A percentile compares a stretch with the other conserved stretches of the same genome.
Evolutionary conservation across 2,113 vertebrate species (phyloP).

Genomic region (Genyomyrus donnyi): DNA sequence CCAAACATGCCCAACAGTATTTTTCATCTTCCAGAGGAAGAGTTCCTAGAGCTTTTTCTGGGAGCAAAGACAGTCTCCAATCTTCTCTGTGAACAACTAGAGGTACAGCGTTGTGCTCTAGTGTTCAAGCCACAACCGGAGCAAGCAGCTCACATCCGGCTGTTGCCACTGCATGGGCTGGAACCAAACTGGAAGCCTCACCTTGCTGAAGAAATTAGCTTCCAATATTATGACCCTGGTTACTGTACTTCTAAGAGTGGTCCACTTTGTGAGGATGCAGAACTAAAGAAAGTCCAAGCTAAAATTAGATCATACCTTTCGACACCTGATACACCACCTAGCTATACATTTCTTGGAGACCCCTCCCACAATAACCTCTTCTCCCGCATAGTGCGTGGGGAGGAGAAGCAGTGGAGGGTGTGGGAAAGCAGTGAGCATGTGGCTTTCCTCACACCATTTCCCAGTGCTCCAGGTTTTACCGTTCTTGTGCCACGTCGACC

Average conservation of each 20-base stretch:
- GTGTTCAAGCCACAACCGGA: slow-evolving; percentile 48
- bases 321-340: slow-evolving; percentile 22
- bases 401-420: slow-evolving; percentile 64
- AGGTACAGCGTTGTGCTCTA: slow-evolving; percentile 54
- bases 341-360: slow-evolving; percentile 49
- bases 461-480: slow-evolving; percentile 58
- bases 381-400: slow-evolving; percentile 58
- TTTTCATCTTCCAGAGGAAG: slow-evolving; percentile 50
- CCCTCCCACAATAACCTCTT: slow-evolving; percentile 47
- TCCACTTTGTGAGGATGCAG: slow-evolving; percentile 47
- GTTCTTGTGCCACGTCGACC: slow-evolving; percentile 60
- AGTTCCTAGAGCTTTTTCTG: slow-evolving; percentile 47
- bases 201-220: slow-evolving; percentile 50
- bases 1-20: slow-evolving; percentile 33
- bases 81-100: slow-evolving; percentile 52
- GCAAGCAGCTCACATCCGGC: slow-evolving; percentile 40
- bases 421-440: slow-evolving; percentile 61
- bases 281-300: slow-evolving; percentile 44
- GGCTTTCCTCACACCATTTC: slow-evolving; percentile 65
- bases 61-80: slow-evolving; percentile 42
- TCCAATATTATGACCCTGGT: slow-evolving; percentile 48
- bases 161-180: slow-evolving; percentile 61
- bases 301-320: slow-evolving; percentile 48
- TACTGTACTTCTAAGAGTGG: slow-evolving; percentile 61
- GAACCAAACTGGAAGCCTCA: slow-evolving; percentile 55